phyloP scores from a whole-genome alignment of 2,797 vertebrate genomes.

The Coregonus sp. region DNA sequence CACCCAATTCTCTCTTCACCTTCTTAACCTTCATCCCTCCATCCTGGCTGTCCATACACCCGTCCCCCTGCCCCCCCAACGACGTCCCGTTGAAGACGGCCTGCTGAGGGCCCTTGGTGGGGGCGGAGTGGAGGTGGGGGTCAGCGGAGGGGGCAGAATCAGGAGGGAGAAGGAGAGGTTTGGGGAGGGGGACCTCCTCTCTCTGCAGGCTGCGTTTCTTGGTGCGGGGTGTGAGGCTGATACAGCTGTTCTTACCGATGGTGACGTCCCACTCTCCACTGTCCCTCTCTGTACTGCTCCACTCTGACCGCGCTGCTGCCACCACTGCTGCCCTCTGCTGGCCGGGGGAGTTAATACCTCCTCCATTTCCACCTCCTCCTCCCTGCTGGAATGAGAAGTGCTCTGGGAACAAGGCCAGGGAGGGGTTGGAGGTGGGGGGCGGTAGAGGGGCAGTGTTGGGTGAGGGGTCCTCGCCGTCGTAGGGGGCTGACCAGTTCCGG shows the following conservation, averaged over 20 bases:
- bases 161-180: slow-evolving; percentile 57
- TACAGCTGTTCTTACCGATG: slow-evolving; percentile 77
- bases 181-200: slow-evolving; percentile 63
- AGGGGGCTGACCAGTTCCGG: slow-evolving; percentile 90
- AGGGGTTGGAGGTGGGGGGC: slow-evolving; percentile 63
- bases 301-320: slow-evolving; percentile 72
- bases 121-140: slow-evolving; percentile 37
- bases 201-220: slow-evolving; percentile 88
- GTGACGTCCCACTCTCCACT: slow-evolving; percentile 82
- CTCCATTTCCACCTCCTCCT: slow-evolving; percentile 16
- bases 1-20: slow-evolving; percentile 80
- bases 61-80: slow-evolving; percentile 45
- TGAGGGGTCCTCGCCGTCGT: slow-evolving; percentile 89
- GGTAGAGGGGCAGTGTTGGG: slow-evolving; percentile 65
- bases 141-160: slow-evolving; percentile 45
- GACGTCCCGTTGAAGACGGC: slow-evolving; percentile 76
- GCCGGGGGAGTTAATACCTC: slow-evolving; percentile 39
- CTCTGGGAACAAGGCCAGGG: slow-evolving; percentile 68
- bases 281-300: slow-evolving; percentile 79
- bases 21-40: slow-evolving; percentile 83
- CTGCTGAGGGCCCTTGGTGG: slow-evolving; percentile 63
- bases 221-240: slow-evolving; percentile 85
- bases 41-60: slow-evolving; percentile 65
- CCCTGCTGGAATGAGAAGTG: slow-evolving; percentile 66
- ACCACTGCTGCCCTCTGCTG: slow-evolving; percentile 73